Base-by-base conservation (phyloP, 2,797 vertebrate species). In the Euthynnus affinis region DNA sequence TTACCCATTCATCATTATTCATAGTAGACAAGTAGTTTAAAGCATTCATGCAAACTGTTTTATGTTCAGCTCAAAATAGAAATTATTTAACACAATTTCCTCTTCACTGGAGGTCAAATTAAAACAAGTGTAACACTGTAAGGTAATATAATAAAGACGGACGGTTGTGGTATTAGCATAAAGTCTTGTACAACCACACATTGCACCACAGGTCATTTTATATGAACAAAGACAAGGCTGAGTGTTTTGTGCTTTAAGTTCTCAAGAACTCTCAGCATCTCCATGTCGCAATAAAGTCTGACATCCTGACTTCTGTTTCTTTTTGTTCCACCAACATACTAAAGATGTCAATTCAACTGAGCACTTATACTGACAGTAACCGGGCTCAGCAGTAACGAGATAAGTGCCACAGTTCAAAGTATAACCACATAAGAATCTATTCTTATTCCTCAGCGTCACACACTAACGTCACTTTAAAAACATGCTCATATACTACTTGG, bases 61-160 rank as follows among this genome's bases (percentile, higher is more conserved):
- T 27, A 60, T 9, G 9, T 51, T 55, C 52, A 66, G 0, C 42
- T 63, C 20, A n/a, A 72, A 64, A 71, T 18, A 73, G 25, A 51
- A 78, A 70, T 66, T 83, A 5, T 72, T 67, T 40, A 65, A 80
- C 34, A 82, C 10, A 25, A 55, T 27, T 17, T 44, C 58, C 29
- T 37, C 34, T 25, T 20, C 25, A 59, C 6, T 2, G 5, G 61
- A 75, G 63, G 61, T 48, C 2, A 48, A 46, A 42, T 32, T n/a
- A 65, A 77, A 58, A 63, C 0, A 69, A 74, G 48, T 27, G 34
- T 93, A 93, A 93, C 84, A 93, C 92, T 92, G 91, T 70, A 60
- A 75, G 86, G 89, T 90, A 85, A 73, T 58, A 63, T 25, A 70
- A 76, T 27, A 71, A 80, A 46, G 59, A 80, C 9, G 0, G 2